phyloP scores from a whole-genome alignment of 2,888 invertebrate genomes.

The Brachypalpus laphriformis region DNA sequence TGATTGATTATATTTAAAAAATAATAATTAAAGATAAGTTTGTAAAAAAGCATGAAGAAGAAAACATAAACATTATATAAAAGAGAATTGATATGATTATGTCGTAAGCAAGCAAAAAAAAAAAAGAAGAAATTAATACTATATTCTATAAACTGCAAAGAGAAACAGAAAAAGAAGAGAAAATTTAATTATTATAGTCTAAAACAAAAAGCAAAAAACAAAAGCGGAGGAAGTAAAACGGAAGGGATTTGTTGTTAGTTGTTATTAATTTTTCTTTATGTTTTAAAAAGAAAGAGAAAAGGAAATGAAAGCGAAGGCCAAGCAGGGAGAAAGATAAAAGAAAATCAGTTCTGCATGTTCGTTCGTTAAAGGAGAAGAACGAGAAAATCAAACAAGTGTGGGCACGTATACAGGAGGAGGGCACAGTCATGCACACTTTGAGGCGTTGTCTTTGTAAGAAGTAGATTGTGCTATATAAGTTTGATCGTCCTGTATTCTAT shows the following conservation, averaged over 20 bases:
- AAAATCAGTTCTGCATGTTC: not conserved
- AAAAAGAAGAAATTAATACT: slow-evolving; percentile 35
- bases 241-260: slow-evolving; percentile 42
- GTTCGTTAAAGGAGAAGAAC: not conserved
- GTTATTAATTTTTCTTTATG: slow-evolving; percentile 17
- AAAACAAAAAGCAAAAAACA: slow-evolving; percentile 21
- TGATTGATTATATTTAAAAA: slow-evolving; percentile 30
- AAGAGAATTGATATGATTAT: slow-evolving; percentile 62
- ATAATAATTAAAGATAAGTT: slow-evolving; percentile 37
- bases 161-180: slow-evolving; percentile 17
- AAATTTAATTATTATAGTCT: slow-evolving; percentile 36
- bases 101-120: slow-evolving; percentile 46
- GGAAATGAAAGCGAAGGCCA: slow-evolving; percentile 9
- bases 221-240: slow-evolving; percentile 32
- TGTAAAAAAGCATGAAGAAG: slow-evolving; percentile 50
- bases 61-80: slow-evolving; percentile 40
- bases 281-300: not conserved
- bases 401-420: not conserved
- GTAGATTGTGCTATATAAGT: too few species aligned
- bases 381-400: not conserved
- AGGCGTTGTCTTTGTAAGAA: too few species aligned
- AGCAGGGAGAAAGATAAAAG: not conserved
- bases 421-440: not conserved
- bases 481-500: too few species aligned
- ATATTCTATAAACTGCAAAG: slow-evolving; percentile 36